Base-by-base conservation (phyloP, 2,113 vertebrate species). In the Chionomys nivalis region DNA sequence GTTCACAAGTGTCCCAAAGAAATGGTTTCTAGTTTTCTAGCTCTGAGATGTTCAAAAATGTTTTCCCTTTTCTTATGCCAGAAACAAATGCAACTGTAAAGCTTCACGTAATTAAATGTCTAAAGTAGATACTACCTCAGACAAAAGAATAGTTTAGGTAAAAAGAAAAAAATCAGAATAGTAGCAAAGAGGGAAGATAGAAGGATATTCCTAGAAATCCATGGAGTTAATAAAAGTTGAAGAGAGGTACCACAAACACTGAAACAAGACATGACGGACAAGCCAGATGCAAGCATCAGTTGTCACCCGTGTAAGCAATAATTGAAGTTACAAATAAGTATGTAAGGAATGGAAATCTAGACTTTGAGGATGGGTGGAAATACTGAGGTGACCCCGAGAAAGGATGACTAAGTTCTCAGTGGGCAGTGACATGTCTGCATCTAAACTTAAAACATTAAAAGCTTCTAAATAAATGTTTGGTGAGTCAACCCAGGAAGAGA, bases 401-500 rank as follows among this genome's bases (percentile, higher is more conserved):
- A 95, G 91, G 83, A 98, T 98, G 98, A 98, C 97, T 98, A 97
- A 98, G 94, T 91, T 95, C 90, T 97, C 68, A 49, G 96, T 98
- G 97, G 75, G 95, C 97, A 98, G 98, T 98, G 96, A 97, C 97
- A 98, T 16, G 78, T 97, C 98, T 98, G 97, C 93, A 97, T 97
- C 96, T 97, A 98, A 98, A 98, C 98, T 98, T 91, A 97, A 98
- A 96, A 96, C 93, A 97, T 97, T 96, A 88, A 96, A 96, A 98
- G 63, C 97, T 96, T 98, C 93, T 97, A 98, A 98, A 98, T 98
- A 98, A 96, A 90, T 96, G 44, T 91, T 93, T 96, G 68, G 97
- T 98, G 98, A 98, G 96, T 98, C 98, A 98, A 96, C 95, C 87
- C 96, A 97, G 31, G 63, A 81, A 97, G 97, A 97, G 92, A 97